phyloP scores from a whole-genome alignment of 1,140 invertebrate genomes.

The Drosophila yakuba region DNA sequence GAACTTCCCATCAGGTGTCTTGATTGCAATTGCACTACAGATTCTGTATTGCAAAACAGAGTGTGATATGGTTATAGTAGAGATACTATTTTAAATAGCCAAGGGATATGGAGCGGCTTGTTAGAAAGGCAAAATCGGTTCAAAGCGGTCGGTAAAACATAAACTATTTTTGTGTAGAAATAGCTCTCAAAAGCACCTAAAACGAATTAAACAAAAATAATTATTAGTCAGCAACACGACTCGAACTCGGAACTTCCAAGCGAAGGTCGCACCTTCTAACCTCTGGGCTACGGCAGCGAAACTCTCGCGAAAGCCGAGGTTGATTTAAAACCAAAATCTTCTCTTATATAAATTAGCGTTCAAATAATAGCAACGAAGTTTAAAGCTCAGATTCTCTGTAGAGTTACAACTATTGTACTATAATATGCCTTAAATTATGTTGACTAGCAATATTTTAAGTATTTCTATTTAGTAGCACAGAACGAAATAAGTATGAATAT shows the following conservation, averaged over 20 bases:
- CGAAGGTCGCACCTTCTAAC: conserved; percentile 92
- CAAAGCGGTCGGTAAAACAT: conserved; percentile 12
- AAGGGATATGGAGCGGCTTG: conserved; percentile 50
- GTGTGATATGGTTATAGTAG: conserved; percentile 53
- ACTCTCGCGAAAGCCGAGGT: not conserved
- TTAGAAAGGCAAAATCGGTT: conserved; percentile 25
- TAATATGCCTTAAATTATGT: conserved; percentile 17
- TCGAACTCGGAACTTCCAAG: conserved; percentile 92
- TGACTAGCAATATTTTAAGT: conserved; percentile 8
- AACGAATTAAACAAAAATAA: conserved; percentile 7
- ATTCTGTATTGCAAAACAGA: conserved; percentile 25
- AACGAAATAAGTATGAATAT: conserved; percentile 16
- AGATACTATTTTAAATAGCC: conserved; percentile 55
- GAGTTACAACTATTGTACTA: not conserved
- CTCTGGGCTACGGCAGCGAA: conserved; percentile 86
- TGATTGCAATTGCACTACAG: conserved; percentile 26
- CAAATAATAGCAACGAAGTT: conserved; percentile 11
- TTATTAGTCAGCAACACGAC: conserved; percentile 89
- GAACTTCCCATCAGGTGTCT: conserved; percentile 40
- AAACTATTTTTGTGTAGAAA: conserved; percentile 49
- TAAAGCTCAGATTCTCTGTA: not conserved
- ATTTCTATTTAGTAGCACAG: conserved; percentile 7
- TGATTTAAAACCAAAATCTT: not conserved
- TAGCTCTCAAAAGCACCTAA: conserved; percentile 49
- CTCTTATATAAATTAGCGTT: not conserved